Evolutionary conservation across 2,888 invertebrate species (phyloP), one percentile per base, ranked within the genome.

Genomic region (Cremastinae sp.): DNA sequence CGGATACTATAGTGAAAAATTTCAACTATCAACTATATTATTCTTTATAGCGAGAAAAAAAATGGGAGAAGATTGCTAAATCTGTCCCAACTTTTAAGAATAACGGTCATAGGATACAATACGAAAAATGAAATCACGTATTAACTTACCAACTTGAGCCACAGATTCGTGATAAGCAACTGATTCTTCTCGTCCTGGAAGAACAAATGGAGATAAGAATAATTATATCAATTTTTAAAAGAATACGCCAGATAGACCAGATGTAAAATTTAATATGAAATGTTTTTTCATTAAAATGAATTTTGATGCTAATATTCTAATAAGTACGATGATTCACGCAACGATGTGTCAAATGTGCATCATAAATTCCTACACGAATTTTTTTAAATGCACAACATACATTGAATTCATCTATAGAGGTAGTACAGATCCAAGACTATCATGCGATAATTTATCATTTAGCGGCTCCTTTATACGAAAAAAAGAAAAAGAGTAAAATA

Each of bases 141-240:
- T n/a, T n/a, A 55, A 94, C 96, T 96, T 92, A 97, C 97, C 93
- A 97, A 92, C 93, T 97, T 97, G 87, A 97, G 93, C 98, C 98
- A 98, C 91, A 97, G 96, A 92, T 97, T 98, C 89, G 97, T 96
- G 90, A 97, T 96, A 90, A 98, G 94, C 91, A 97, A 94, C 93
- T 98, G 97, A 93, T 98, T 97, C 92, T 97, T 97, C 92, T 97
- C 97, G 92, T 98, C 97, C 97, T 97, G 93, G 83, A 93, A 94
- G 85, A 79, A 71, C 73, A 49, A 47, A 28, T 22, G 12, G 51
- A 45, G 58, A 41, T 61, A 75, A 58, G 66, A 74, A 68, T 72
- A 56, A 51, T 68, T 62, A 64, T 61, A 56, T 66, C 62, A 43
- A 20, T 56, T 55, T 39, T 41, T 8, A 9, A 41, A 8, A n/a